A percentile compares a stretch with the other conserved stretches of the same genome.
These are phyloP conservation scores for Amphipyra tragopoginis DNA, from an alignment of 2,888 invertebrate genomes.

Conservation along the genomic window DNA sequence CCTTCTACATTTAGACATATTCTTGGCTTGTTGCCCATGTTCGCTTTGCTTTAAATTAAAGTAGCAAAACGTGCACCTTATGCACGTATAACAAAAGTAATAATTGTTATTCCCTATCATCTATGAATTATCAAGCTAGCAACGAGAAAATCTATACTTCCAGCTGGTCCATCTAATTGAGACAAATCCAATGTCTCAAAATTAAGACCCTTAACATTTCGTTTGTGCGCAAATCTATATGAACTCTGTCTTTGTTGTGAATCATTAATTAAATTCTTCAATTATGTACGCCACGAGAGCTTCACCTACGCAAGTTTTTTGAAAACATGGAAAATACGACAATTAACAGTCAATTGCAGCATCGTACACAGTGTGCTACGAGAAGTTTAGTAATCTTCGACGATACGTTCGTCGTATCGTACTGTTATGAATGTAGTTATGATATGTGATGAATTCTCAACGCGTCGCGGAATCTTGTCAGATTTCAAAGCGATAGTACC, in stretches of 20 bases:
- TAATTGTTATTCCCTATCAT: too few relatives aligned
- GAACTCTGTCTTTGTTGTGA: conserved; percentile 23
- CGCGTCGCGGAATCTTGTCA: conserved; percentile 25
- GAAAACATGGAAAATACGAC: conserved; percentile 40
- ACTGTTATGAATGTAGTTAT: background rate
- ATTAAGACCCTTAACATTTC: conserved; percentile 2
- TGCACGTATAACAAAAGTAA: too few relatives aligned
- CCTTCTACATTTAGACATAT: conserved; percentile 6
- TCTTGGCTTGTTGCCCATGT: conserved; percentile 26
- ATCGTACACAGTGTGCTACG: conserved; percentile 1
- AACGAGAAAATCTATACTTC: too few relatives aligned
- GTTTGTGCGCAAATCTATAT: conserved; percentile 3
- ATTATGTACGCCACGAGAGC: conserved; percentile 55
- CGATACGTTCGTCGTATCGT: conserved; percentile 12
- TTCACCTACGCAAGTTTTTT: conserved; percentile 42
- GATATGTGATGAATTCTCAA: conserved; percentile 22
- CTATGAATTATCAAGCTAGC: too few relatives aligned
- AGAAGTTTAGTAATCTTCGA: conserved; percentile 30
- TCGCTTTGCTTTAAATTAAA: conserved; percentile 10
- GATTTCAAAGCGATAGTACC: conserved; percentile 39
- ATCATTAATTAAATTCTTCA: conserved; percentile 25
- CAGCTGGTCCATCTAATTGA: too few relatives aligned
- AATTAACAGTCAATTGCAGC: conserved; percentile 29
- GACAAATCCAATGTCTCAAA: background rate
- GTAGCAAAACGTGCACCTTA: too few relatives aligned